A percentile compares a stretch with the other conserved stretches of the same genome.
phyloP scores from a whole-genome alignment of 2,888 invertebrate genomes.

The Nipponacmea schrenckii region DNA sequence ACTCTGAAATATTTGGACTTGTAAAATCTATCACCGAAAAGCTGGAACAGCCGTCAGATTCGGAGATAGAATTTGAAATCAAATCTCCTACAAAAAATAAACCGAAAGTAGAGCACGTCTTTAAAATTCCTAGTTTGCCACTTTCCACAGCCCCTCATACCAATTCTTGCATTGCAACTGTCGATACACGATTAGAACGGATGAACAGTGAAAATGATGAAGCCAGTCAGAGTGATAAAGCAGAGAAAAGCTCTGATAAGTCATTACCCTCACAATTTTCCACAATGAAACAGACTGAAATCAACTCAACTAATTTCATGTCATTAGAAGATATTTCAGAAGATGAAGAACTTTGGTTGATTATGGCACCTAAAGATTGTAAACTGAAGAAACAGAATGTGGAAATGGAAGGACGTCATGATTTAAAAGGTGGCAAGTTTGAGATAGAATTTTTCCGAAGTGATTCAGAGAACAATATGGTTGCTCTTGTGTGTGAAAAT shows the following conservation, averaged over 20 bases:
- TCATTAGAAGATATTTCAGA: not conserved
- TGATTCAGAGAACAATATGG: not conserved
- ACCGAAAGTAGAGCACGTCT: not conserved
- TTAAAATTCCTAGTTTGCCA: not conserved
- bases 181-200: not conserved
- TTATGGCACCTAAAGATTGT: not conserved
- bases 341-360: not conserved
- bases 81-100: not conserved
- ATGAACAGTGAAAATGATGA: not conserved
- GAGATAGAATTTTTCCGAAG: not conserved
- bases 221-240: not conserved
- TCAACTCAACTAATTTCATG: not conserved
- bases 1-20: not conserved
- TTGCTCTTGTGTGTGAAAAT: not conserved
- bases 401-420: not conserved
- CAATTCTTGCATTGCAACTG: not conserved
- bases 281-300: not conserved
- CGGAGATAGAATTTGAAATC: not conserved
- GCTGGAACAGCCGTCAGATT: not conserved
- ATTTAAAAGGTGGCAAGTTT: not conserved
- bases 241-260: not conserved
- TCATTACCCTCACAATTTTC: not conserved
- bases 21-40: not conserved
- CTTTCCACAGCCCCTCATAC: not conserved
- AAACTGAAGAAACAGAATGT: not conserved